Conservation (phyloP, 2,797 vertebrate species). For the Microcaecilia unicolor region DNA sequence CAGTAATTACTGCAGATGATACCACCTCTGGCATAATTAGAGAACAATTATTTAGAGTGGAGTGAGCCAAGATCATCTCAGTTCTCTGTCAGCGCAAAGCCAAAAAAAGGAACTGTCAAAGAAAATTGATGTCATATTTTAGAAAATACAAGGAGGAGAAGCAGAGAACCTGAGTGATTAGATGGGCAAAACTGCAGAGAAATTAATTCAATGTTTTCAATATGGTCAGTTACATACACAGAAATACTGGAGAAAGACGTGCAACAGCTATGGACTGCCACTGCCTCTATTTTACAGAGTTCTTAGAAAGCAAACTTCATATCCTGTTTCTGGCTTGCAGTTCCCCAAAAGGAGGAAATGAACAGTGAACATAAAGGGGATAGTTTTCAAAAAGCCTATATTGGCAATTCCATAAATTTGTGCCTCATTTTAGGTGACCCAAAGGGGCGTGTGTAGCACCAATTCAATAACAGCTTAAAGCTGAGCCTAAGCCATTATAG, state of each 20-base stretch:
- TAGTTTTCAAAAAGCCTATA: too few relatives aligned
- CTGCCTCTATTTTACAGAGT: constrained; percentile 29
- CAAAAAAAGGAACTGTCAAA: constrained; percentile 60
- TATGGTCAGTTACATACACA: constrained; percentile 21
- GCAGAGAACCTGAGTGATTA: constrained; percentile 33
- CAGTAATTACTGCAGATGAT: constrained; percentile 72
- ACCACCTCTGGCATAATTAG: constrained; percentile 78
- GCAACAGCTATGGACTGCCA: constrained; percentile 14
- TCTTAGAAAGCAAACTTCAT: too few relatives aligned
- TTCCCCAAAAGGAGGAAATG: too few relatives aligned
- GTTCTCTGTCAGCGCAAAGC: constrained; percentile 55
- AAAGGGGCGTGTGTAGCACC: too few relatives aligned
- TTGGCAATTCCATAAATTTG: too few relatives aligned
- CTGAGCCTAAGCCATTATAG: too few relatives aligned
- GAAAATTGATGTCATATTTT: constrained; percentile 56
- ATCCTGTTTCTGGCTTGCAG: too few relatives aligned
- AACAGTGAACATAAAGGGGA: too few relatives aligned
- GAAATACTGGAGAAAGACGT: constrained; percentile 30
- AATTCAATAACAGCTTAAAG: too few relatives aligned
- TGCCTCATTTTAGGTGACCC: too few relatives aligned
- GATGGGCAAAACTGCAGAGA: constrained; percentile 18
- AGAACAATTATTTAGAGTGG: constrained; percentile 68
- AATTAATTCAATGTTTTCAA: constrained; percentile 40
- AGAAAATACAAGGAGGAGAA: constrained; percentile 37
- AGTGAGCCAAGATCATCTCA: constrained; percentile 64